A percentile compares a stretch with the other conserved stretches of the same genome.
Conservation (phyloP, 2,113 vertebrate species). For the Narcine bancroftii region DNA sequence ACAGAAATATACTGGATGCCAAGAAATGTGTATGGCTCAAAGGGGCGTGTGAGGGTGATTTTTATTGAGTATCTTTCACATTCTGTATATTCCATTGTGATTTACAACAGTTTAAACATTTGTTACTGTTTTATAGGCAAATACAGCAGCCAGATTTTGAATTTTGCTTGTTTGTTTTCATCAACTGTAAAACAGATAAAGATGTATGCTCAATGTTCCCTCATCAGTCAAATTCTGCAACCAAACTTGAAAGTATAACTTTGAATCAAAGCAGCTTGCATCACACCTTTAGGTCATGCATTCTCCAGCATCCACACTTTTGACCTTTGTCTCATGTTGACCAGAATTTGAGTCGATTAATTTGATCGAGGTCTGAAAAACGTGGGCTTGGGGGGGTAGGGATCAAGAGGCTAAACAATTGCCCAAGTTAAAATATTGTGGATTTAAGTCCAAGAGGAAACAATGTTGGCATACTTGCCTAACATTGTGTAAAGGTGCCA, state of each 20-base stretch:
- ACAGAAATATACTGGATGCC: no score
- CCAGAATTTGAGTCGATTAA: no score
- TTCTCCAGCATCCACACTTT: no score
- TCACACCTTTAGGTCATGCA: neutral
- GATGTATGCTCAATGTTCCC: neutral
- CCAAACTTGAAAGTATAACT: neutral
- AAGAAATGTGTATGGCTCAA: neutral
- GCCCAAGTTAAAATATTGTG: no score
- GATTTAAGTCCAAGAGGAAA: no score
- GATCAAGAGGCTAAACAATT: no score
- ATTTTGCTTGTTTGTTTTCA: neutral
- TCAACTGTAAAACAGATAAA: neutral
- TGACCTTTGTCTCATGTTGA: no score
- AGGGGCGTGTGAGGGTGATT: neutral
- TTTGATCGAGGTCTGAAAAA: no score
- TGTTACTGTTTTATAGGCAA: neutral
- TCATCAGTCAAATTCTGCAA: neutral
- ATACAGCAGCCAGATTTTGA: neutral
- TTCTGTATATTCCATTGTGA: neutral
- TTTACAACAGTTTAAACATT: neutral
- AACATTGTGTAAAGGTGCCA: no score
- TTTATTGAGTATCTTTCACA: neutral
- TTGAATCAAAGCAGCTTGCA: neutral
- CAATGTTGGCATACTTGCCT: no score
- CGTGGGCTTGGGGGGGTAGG: no score